phyloP scores from a whole-genome alignment of 2,797 vertebrate genomes.

The Gymnodraco acuticeps region DNA sequence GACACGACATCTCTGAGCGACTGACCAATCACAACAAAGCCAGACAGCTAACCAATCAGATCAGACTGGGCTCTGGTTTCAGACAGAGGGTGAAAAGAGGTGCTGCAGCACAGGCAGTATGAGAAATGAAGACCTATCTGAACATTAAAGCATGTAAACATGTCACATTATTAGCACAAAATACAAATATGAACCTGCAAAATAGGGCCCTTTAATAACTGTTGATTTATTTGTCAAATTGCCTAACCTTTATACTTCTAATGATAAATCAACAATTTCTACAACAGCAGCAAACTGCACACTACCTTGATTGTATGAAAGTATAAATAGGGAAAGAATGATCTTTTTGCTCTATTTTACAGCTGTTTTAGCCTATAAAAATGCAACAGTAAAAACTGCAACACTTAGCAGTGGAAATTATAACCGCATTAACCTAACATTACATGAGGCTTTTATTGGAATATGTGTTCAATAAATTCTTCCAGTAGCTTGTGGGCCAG shows the following conservation, averaged over 20 bases:
- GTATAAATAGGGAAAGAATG: no score
- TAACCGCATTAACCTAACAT: conserved; percentile 47
- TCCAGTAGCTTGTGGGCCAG: conserved; percentile 68
- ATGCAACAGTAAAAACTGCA: conserved; percentile 22
- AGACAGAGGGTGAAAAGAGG: no score
- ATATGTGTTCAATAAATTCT: conserved; percentile 67
- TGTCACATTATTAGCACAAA: no score
- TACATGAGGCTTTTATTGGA: conserved; percentile 54
- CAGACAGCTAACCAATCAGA: no score
- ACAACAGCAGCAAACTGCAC: neutral
- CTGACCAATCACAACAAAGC: no score
- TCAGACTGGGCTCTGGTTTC: no score
- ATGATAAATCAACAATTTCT: neutral
- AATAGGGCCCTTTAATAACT: neutral
- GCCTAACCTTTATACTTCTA: neutral
- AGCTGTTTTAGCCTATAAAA: conserved; percentile 9
- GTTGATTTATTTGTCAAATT: neutral
- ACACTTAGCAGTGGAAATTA: conserved; percentile 29
- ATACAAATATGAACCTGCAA: no score
- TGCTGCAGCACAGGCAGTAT: no score
- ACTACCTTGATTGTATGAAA: neutral
- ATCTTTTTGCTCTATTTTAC: neutral
- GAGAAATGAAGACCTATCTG: no score
- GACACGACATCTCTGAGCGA: no score
- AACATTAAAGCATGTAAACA: no score